Percentiles rank a stretch among this genome's conserved stretches.
These are phyloP conservation scores for Balaeniceps rex DNA, from an alignment of 2,113 vertebrate genomes.

Conservation along the genomic window DNA sequence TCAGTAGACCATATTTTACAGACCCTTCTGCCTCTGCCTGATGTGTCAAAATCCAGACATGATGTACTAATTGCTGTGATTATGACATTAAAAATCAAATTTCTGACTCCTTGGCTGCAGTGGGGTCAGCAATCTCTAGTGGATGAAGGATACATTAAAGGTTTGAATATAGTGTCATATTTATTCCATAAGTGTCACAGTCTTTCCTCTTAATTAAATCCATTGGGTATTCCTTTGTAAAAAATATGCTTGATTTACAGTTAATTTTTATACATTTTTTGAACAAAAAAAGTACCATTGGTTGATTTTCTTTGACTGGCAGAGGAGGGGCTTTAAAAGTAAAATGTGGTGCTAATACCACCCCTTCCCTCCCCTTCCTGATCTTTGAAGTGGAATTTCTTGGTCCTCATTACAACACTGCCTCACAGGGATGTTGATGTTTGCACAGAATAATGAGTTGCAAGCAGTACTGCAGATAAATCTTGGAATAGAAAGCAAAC, in stretches of 20 bases:
- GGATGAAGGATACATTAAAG: not conserved
- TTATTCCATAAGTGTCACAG: conserved; percentile 24
- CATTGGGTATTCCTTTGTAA: conserved; percentile 16
- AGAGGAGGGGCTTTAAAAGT: conserved; percentile 8
- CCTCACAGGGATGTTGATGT: not conserved
- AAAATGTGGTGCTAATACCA: not conserved
- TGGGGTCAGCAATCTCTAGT: not conserved
- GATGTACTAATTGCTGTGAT: conserved; percentile 33
- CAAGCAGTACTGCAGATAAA: not conserved
- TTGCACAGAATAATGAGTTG: conserved; percentile 36
- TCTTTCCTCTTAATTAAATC: conserved; percentile 65
- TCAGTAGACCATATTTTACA: not conserved
- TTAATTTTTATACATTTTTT: conserved; percentile 28
- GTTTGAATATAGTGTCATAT: conserved; percentile 34
- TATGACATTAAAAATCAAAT: conserved; percentile 26
- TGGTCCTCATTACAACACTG: not conserved
- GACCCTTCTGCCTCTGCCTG: not conserved
- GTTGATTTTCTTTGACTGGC: conserved; percentile 34
- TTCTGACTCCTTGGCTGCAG: not conserved
- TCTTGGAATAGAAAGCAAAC: not conserved
- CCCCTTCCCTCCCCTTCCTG: not conserved
- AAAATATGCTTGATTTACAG: not conserved
- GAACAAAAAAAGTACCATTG: not conserved
- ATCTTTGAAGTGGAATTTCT: conserved; percentile 11
- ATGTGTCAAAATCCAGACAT: not conserved